Evolutionary conservation across 1,140 invertebrate species (phyloP), one percentile per base, ranked within the genome.

Genomic region (Sitophilus oryzae): DNA sequence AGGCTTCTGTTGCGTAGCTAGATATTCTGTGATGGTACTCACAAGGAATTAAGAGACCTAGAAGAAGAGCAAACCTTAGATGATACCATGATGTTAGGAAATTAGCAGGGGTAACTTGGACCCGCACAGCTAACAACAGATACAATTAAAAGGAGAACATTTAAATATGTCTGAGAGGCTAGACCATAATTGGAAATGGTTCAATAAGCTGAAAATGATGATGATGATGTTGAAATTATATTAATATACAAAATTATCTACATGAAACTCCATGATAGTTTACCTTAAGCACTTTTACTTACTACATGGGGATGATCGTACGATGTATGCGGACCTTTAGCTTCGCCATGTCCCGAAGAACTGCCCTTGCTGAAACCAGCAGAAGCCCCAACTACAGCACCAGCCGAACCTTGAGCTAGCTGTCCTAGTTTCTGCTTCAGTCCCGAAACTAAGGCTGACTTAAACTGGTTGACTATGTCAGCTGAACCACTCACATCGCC

Each of bases 351-450:
- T 70, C 70, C 23, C 65, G 70, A 37, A 73, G 65, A 22, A 54
- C 76, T 76, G 25, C 77, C 74, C 10, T 75, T 74, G 51, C 79
- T 81, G 58, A 77, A 78, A 10, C 77, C 77, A 75, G 22, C 77
- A 76, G 49, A 81, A 66, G 50, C 79, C 73, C 2, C 76, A 22
- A 44, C 73, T 0, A 75, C 72, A 9, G 76, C 77, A 9, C 73
- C 71, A 3, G 77, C 75, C 1, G 77, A 78, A 5, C 76, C 74
- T 56, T 76, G 75, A 0, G 75, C 76, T 5, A 79, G 53, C 20
- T 78, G 71, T 0, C 75, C 74, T 5, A 82, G 70, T 66, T 82
- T 81, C 34, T 74, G 76, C 54, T 78, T 73, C 19, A 83, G 60
- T 0, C 77, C 77, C 14, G 76, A 71, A 0, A 73, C 72, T 11